Evolutionary conservation across 1,140 invertebrate species (phyloP).

Genomic region (Belonocnema kinseyi): DNA sequence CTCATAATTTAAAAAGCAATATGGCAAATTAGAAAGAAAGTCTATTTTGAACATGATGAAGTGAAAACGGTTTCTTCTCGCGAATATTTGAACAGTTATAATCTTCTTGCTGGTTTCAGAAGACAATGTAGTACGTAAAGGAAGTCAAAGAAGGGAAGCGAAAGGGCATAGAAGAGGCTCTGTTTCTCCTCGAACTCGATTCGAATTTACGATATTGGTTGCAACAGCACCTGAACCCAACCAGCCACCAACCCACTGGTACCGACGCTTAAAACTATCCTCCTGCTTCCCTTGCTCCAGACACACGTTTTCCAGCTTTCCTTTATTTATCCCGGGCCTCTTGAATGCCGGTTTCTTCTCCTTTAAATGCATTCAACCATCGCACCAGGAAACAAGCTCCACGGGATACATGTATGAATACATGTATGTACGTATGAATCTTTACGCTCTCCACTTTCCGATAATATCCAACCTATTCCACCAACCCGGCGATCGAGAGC

Average conservation of each 20-base stretch:
- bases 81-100: constrained; percentile 55
- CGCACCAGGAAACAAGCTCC: constrained; percentile 25
- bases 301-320: constrained; percentile 58
- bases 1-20: too few species aligned
- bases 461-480: constrained; percentile 30
- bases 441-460: not conserved
- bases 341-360: constrained; percentile 50
- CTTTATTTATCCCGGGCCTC: constrained; percentile 61
- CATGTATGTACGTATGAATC: constrained; percentile 20
- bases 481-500: constrained; percentile 1
- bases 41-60: not conserved
- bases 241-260: constrained; percentile 34
- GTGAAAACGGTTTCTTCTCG: constrained; percentile 47
- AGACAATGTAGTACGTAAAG: constrained; percentile 55
- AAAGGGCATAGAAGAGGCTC: constrained; percentile 32
- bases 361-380: constrained; percentile 38
- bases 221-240: constrained; percentile 68
- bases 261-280: constrained; percentile 53
- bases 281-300: constrained; percentile 46
- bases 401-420: constrained; percentile 15
- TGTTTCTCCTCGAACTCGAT: constrained; percentile 62
- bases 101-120: constrained; percentile 53
- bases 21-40: too few species aligned
- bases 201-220: constrained; percentile 72
- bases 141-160: constrained; percentile 46